Evolutionary conservation across 2,113 vertebrate genomes (phyloP).

Genomic region (Neodon shergylaensis): DNA sequence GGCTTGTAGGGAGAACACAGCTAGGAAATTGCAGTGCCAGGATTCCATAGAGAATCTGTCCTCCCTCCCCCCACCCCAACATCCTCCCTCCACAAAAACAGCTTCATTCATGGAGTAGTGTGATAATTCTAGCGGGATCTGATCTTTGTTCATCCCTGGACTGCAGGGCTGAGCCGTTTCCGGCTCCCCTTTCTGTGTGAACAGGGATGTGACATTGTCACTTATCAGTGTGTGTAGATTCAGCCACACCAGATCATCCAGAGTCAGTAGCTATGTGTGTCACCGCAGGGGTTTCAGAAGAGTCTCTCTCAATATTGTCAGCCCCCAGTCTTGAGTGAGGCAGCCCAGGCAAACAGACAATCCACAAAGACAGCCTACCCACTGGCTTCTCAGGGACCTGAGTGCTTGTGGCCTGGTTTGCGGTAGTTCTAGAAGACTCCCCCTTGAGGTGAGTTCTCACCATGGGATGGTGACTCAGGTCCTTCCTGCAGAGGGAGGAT

Average conservation of each 20-base stretch:
- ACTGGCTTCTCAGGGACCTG: not conserved
- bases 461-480: not conserved
- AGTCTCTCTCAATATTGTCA: not conserved
- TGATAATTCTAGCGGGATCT: not conserved
- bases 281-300: not conserved
- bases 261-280: not conserved
- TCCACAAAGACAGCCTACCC: not conserved
- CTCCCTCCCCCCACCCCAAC: too few relatives aligned
- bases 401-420: not conserved
- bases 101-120: not conserved
- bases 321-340: accelerated
- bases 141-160: not conserved
- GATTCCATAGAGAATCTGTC: not conserved
- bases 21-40: not conserved
- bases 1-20: too few relatives aligned
- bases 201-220: not conserved
- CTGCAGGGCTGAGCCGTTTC: not conserved
- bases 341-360: not conserved
- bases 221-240: not conserved
- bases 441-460: not conserved
- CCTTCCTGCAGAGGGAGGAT: slow-evolving; percentile 17
- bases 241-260: too few relatives aligned
- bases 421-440: not conserved
- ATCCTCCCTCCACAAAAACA: too few relatives aligned
- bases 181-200: too few relatives aligned